phyloP scores from a whole-genome alignment of 2,888 invertebrate genomes.

The Dolichomitus sp. region DNA sequence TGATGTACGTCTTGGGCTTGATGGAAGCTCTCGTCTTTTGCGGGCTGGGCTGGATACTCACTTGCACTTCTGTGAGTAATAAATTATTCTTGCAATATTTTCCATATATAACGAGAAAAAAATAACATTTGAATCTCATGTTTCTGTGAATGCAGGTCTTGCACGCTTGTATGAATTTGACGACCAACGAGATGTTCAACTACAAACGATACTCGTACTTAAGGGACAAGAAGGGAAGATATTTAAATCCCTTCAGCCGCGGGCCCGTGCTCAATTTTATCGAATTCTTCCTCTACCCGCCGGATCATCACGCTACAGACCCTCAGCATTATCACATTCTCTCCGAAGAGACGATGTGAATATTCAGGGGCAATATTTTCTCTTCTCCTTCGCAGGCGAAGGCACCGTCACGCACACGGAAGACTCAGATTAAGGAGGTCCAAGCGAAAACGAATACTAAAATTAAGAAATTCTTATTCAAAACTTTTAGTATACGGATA shows the following conservation, averaged over 20 bases:
- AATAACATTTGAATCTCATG: slow-evolving; percentile 2
- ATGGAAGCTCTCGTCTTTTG: slow-evolving; percentile 95
- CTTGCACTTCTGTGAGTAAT: slow-evolving; percentile 93
- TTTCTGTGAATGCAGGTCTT: slow-evolving; percentile 89
- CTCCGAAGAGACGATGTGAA: slow-evolving; percentile 88
- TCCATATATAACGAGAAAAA: slow-evolving; percentile 3
- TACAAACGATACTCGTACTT: slow-evolving; percentile 96
- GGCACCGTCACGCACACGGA: slow-evolving; percentile 50
- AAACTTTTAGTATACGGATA: background rate
- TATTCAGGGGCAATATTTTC: background rate
- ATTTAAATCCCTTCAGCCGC: slow-evolving; percentile 96
- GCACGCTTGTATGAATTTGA: slow-evolving; percentile 97
- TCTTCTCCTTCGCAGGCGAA: slow-evolving; percentile 57
- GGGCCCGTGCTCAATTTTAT: slow-evolving; percentile 95
- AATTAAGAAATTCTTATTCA: background rate
- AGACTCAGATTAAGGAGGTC: slow-evolving; percentile 5
- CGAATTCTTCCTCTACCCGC: slow-evolving; percentile 96
- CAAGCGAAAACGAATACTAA: background rate
- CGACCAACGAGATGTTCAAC: slow-evolving; percentile 98
- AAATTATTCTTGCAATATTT: background rate
- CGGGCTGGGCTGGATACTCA: slow-evolving; percentile 94
- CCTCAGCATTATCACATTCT: slow-evolving; percentile 88
- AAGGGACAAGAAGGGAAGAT: slow-evolving; percentile 95
- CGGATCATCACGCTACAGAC: slow-evolving; percentile 93
- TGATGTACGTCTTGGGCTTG: slow-evolving; percentile 94